phyloP scores from a whole-genome alignment of 2,888 invertebrate species.

The Netelia melanura region DNA sequence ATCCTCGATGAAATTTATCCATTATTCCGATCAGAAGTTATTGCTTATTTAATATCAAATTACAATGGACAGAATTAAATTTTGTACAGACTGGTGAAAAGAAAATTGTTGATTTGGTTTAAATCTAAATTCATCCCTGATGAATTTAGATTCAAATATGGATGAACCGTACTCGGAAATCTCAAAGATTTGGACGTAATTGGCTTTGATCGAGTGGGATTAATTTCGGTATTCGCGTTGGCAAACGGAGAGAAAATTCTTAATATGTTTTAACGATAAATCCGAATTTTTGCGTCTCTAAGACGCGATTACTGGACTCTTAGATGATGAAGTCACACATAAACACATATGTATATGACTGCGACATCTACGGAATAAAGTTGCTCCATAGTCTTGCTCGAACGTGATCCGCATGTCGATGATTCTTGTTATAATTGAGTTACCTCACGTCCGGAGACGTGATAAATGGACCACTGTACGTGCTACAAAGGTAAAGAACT shows the following conservation, averaged over 20 bases:
- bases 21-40: too few relatives aligned
- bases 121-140: too few relatives aligned
- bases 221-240: neutral
- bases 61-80: too few relatives aligned
- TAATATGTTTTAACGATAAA: neutral
- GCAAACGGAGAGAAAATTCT: neutral
- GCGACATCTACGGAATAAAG: neutral
- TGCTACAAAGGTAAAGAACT: conserved; percentile 5
- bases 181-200: neutral
- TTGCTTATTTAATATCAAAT: too few relatives aligned
- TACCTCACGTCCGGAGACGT: neutral
- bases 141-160: too few relatives aligned
- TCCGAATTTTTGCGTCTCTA: neutral
- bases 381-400: neutral
- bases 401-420: conserved; percentile 30
- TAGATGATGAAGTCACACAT: neutral
- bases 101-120: too few relatives aligned
- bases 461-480: conserved; percentile 25
- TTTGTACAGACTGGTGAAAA: too few relatives aligned
- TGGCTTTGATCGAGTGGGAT: neutral
- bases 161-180: too few relatives aligned
- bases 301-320: neutral
- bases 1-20: too few relatives aligned
- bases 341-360: neutral
- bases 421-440: conserved; percentile 10